Conservation (phyloP, 1,140 invertebrate species). For the Steinernema feltiae region DNA sequence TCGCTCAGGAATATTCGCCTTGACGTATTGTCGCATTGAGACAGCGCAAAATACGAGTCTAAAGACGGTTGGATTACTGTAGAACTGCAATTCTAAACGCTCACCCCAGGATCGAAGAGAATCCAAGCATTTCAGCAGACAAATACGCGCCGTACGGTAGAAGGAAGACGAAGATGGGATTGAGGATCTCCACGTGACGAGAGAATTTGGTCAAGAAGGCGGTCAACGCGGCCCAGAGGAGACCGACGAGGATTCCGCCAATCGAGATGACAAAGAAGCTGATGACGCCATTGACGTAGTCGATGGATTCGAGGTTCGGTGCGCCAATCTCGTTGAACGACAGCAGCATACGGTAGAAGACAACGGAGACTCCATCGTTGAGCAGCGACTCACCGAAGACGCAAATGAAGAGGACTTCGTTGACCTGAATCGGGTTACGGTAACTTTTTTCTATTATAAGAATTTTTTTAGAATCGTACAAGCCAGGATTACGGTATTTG, state of each 20-base stretch:
- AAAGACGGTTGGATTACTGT: slow-evolving; percentile 24
- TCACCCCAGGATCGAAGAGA: slow-evolving; percentile 50
- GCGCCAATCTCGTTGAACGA: slow-evolving; percentile 66
- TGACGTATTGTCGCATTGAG: slow-evolving; percentile 98
- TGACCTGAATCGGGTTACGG: slow-evolving; percentile 67
- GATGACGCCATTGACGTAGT: slow-evolving; percentile 75
- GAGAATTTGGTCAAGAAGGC: slow-evolving; percentile 63
- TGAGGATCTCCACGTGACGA: slow-evolving; percentile 49
- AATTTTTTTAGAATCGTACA: no score
- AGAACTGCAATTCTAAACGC: neutral
- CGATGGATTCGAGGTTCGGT: slow-evolving; percentile 41
- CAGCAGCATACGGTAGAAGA: slow-evolving; percentile 92
- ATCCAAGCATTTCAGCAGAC: slow-evolving; percentile 40
- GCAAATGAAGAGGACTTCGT: slow-evolving; percentile 94
- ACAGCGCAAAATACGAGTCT: slow-evolving; percentile 96
- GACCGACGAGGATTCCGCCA: slow-evolving; percentile 86
- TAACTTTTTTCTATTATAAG: neutral
- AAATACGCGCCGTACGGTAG: slow-evolving; percentile 51
- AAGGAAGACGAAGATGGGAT: slow-evolving; percentile 52
- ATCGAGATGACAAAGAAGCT: slow-evolving; percentile 90
- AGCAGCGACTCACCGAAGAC: slow-evolving; percentile 96
- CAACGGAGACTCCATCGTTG: slow-evolving; percentile 92
- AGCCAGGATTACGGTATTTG: no score
- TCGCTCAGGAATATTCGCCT: slow-evolving; percentile 92
- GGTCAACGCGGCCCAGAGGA: slow-evolving; percentile 88